Evolutionary conservation across 2,797 vertebrate genomes (phyloP).

Genomic region (Gephyroberyx darwinii): DNA sequence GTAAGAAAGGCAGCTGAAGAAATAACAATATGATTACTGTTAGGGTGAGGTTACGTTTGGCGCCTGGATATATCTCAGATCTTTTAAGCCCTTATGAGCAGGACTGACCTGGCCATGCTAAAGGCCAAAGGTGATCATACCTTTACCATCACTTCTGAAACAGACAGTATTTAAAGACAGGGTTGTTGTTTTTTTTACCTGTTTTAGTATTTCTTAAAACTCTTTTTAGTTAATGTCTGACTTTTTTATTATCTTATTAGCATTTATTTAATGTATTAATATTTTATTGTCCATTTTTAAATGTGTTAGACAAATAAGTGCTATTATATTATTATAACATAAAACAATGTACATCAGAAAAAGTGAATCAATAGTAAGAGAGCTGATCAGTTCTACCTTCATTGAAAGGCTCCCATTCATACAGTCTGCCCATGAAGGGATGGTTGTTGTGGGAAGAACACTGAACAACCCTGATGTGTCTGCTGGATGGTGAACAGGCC

Average conservation of each 20-base stretch:
- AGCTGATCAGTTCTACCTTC: conserved; percentile 82
- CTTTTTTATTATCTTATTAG: too few relatives aligned
- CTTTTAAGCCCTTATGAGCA: too few relatives aligned
- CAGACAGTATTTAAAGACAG: too few relatives aligned
- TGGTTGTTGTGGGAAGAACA: conserved; percentile 94
- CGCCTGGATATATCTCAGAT: neutral
- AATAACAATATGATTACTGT: conserved; percentile 20
- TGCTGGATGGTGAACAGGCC: conserved; percentile 88
- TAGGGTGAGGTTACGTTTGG: neutral
- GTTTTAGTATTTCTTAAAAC: too few relatives aligned
- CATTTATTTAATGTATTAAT: too few relatives aligned
- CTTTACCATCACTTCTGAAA: too few relatives aligned
- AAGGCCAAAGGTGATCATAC: too few relatives aligned
- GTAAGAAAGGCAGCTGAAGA: neutral
- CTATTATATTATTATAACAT: neutral
- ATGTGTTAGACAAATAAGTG: neutral
- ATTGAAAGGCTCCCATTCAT: conserved; percentile 95
- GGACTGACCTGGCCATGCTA: too few relatives aligned
- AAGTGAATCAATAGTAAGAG: neutral
- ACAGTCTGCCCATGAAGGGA: conserved; percentile 95
- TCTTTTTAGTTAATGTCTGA: too few relatives aligned
- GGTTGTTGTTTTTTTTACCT: too few relatives aligned
- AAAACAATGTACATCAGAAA: neutral
- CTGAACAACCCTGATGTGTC: conserved; percentile 88
- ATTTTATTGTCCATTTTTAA: too few relatives aligned